Conservation (phyloP, 1,140 invertebrate species). For the Fopius arisanus region DNA sequence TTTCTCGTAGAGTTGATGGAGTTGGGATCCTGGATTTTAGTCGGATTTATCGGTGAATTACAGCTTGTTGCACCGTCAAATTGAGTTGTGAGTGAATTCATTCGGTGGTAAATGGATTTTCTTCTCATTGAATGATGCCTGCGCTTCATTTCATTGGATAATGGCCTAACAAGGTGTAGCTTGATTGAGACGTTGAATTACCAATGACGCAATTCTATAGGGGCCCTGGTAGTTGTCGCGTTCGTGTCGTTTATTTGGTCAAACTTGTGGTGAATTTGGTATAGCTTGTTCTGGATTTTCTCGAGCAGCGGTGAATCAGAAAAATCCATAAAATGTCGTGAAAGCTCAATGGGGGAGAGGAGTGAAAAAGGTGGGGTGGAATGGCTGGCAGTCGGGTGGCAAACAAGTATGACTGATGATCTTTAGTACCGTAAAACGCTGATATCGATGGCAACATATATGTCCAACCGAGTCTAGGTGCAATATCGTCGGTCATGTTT, state of each 20-base stretch:
- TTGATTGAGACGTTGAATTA: not conserved
- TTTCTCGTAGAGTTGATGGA: too few species aligned
- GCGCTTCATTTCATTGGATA: not conserved
- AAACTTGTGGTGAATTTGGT: not conserved
- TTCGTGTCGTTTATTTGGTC: not conserved
- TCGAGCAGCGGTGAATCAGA: not conserved
- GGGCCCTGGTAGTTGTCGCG: not conserved
- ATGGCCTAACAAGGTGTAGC: not conserved
- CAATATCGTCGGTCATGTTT: not conserved
- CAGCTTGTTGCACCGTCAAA: not conserved
- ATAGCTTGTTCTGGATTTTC: too few species aligned
- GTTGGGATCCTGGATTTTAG: too few species aligned
- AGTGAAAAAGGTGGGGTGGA: not conserved
- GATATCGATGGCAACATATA: conserved; percentile 12
- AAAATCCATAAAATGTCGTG: conserved; percentile 19
- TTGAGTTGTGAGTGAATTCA: not conserved
- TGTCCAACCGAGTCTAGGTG: not conserved
- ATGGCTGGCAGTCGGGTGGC: conserved; percentile 18
- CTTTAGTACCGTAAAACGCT: not conserved
- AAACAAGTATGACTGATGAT: conserved; percentile 28
- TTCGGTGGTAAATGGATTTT: not conserved
- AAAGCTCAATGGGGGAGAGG: conserved; percentile 15
- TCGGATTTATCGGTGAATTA: too few species aligned
- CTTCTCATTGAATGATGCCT: not conserved
- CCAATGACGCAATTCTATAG: not conserved